These are phyloP conservation scores for Arge pagana DNA, from an alignment of 2,888 invertebrate species.

Conservation along the genomic window DNA sequence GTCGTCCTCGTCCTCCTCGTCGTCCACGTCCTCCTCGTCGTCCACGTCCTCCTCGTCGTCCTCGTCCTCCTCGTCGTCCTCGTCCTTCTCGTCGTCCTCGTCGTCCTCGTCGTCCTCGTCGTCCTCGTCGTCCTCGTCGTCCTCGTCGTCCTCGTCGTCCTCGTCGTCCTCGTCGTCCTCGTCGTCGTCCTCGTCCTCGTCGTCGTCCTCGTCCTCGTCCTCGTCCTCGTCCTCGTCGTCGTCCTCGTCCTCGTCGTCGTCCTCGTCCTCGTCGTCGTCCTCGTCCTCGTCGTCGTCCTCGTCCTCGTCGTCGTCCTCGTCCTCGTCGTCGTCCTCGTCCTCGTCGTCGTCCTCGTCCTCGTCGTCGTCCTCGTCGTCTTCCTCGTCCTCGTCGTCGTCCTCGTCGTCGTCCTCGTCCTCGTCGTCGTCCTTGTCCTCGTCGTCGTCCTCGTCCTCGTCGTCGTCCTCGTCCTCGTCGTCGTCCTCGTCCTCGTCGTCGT, in stretches of 20 bases:
- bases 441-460: background rate
- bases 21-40: background rate
- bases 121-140: constrained; percentile 3
- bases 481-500: background rate
- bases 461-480: background rate
- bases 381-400: background rate
- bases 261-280: background rate
- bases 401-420: background rate
- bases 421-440: too few relatives aligned
- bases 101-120: background rate
- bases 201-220: background rate
- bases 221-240: background rate
- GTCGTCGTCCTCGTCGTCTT: too few relatives aligned
- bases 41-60: background rate
- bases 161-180: constrained; percentile 10
- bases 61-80: background rate
- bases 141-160: background rate
- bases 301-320: background rate
- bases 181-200: background rate
- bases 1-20: background rate
- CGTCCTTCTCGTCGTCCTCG: background rate
- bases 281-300: background rate
- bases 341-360: background rate
- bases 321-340: background rate
- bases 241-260: background rate